phyloP scores from a whole-genome alignment of 2,113 vertebrate genomes.

The Psilopsiagon aurifrons region DNA sequence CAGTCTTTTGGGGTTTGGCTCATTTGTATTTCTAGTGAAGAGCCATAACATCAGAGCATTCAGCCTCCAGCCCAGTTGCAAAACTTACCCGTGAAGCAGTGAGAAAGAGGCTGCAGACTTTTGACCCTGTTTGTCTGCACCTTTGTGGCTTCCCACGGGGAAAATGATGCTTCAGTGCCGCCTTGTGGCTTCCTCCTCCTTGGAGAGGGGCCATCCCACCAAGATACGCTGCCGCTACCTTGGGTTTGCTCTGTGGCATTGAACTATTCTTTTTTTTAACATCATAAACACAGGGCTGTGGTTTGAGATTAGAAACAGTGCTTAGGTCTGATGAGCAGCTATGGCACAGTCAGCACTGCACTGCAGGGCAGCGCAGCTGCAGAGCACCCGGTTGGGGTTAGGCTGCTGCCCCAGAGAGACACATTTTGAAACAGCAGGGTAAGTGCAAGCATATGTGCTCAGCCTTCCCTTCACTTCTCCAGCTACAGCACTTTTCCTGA shows the following conservation, averaged over 20 bases:
- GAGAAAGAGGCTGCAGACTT: background rate
- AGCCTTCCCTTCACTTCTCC: background rate
- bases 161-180: background rate
- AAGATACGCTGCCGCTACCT: background rate
- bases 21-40: background rate
- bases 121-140: background rate
- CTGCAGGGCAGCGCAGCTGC: too few relatives aligned
- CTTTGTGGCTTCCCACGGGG: background rate
- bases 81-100: background rate
- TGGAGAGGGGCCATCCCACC: background rate
- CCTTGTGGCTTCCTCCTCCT: background rate
- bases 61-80: background rate
- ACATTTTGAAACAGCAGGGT: background rate
- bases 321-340: background rate
- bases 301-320: background rate
- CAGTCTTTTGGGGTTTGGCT: background rate
- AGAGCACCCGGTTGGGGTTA: too few relatives aligned
- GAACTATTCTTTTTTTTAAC: background rate
- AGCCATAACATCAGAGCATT: background rate
- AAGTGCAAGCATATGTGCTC: background rate
- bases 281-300: background rate
- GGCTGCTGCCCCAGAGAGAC: rapidly evolving
- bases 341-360: background rate
- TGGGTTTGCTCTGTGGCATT: background rate
- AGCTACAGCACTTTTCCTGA: background rate